Percentiles rank a stretch among this genome's conserved stretches.
phyloP scores from a whole-genome alignment of 2,797 vertebrate species.

The Hafferia zeledoni region DNA sequence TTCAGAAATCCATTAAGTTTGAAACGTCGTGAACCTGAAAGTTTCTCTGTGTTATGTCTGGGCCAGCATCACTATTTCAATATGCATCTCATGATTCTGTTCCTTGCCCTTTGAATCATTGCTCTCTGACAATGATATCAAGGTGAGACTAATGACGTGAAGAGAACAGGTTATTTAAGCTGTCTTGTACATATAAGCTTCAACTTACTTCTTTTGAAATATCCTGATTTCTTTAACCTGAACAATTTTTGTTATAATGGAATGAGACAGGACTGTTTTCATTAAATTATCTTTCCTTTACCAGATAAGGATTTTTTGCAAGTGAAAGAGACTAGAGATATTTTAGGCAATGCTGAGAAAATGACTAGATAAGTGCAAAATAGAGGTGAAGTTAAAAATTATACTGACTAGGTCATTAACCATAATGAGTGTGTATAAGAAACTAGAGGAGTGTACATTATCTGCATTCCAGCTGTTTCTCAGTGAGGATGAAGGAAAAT shows the following conservation, averaged over 20 bases:
- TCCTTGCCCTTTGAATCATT: background rate
- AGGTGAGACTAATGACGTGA: background rate
- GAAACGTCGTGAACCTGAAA: background rate
- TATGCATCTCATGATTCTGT: background rate
- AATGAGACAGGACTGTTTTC: background rate
- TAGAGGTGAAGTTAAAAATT: background rate
- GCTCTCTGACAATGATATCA: background rate
- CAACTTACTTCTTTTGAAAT: background rate
- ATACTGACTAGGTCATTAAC: conserved; percentile 2
- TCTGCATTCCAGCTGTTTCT: background rate
- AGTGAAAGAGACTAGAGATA: background rate
- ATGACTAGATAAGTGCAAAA: background rate
- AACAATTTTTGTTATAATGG: background rate
- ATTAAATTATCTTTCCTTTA: background rate
- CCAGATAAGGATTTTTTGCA: background rate
- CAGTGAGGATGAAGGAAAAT: background rate
- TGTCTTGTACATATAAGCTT: background rate
- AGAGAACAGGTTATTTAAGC: background rate
- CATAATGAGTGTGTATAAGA: background rate
- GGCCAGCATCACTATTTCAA: background rate
- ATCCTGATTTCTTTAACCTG: background rate
- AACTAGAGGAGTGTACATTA: background rate
- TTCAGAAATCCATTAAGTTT: background rate
- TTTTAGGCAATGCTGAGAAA: background rate
- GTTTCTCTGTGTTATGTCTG: background rate